Conservation (phyloP, 2,888 invertebrate species). For the Acholoe squamosa region DNA sequence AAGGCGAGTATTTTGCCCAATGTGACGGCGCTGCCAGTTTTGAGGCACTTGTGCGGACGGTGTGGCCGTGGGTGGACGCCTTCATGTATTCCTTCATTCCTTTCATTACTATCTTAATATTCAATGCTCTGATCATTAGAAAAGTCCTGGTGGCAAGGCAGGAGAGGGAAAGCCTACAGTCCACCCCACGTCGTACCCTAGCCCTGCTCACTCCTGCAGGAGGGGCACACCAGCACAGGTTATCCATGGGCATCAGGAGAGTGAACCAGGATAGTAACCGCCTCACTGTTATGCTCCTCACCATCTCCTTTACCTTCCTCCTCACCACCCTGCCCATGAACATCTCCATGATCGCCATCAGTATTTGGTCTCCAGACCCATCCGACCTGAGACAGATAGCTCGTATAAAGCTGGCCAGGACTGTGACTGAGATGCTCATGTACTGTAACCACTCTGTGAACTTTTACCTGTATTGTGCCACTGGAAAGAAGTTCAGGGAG, state of each 20-base stretch:
- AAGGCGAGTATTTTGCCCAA: conserved; percentile 67
- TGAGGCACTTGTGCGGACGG: conserved; percentile 71
- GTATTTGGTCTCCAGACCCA: conserved; percentile 36
- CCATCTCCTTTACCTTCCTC: conserved; percentile 79
- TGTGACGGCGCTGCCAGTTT: conserved; percentile 70
- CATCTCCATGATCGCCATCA: conserved; percentile 72
- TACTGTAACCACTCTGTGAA: conserved; percentile 70
- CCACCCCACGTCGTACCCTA: background rate
- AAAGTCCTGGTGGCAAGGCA: conserved; percentile 74
- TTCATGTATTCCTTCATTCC: conserved; percentile 78
- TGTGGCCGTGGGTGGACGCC: conserved; percentile 81
- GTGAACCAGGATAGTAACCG: conserved; percentile 66
- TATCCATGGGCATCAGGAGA: background rate
- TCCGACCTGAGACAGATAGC: conserved; percentile 25
- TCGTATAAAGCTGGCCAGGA: conserved; percentile 62
- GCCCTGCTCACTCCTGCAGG: background rate
- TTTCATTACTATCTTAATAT: conserved; percentile 75
- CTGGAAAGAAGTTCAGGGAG: conserved; percentile 69
- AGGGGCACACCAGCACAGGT: background rate
- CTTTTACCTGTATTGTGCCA: conserved; percentile 70
- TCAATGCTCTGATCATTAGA: conserved; percentile 78
- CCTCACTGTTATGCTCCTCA: conserved; percentile 79
- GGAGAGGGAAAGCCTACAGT: conserved; percentile 25
- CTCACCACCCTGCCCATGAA: conserved; percentile 80
- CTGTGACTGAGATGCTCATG: conserved; percentile 69